Conservation (phyloP, 1,140 invertebrate species). For the Pseudobourletiella spinata region DNA sequence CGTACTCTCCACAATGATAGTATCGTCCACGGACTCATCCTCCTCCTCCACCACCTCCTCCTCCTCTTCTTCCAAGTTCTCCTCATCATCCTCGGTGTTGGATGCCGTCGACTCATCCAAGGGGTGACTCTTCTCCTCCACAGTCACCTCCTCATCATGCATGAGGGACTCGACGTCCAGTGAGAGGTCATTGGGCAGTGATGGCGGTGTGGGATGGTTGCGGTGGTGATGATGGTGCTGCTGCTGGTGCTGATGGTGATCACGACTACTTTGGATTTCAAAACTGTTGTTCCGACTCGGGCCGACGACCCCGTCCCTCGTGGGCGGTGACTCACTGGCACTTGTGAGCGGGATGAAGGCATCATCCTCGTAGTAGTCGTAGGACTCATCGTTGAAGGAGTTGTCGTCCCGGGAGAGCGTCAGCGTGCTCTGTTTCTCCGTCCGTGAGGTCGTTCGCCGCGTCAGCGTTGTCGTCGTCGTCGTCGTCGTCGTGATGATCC, state of each 20-base stretch:
- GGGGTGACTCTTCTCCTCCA: background rate
- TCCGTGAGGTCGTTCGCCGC: no score
- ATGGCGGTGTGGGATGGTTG: no score
- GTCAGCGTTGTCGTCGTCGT: no score
- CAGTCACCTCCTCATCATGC: background rate
- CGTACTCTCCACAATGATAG: background rate
- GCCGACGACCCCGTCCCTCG: background rate
- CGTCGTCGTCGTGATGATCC: no score
- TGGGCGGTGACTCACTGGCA: background rate
- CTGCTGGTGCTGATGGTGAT: no score
- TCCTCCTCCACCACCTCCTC: background rate
- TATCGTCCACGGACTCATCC: background rate
- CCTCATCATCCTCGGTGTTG: background rate
- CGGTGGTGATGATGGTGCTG: no score
- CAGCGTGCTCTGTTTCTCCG: background rate
- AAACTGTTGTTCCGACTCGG: background rate
- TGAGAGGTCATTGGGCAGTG: background rate
- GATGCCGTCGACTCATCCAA: background rate
- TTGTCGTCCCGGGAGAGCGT: background rate
- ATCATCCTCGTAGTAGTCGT: background rate
- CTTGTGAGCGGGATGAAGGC: background rate
- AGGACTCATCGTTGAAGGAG: background rate
- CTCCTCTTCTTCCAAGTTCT: background rate
- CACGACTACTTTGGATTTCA: background rate
- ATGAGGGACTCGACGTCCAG: background rate